Conservation (phyloP, 1,140 invertebrate genomes). For the Teleogryllus occipitalis region DNA sequence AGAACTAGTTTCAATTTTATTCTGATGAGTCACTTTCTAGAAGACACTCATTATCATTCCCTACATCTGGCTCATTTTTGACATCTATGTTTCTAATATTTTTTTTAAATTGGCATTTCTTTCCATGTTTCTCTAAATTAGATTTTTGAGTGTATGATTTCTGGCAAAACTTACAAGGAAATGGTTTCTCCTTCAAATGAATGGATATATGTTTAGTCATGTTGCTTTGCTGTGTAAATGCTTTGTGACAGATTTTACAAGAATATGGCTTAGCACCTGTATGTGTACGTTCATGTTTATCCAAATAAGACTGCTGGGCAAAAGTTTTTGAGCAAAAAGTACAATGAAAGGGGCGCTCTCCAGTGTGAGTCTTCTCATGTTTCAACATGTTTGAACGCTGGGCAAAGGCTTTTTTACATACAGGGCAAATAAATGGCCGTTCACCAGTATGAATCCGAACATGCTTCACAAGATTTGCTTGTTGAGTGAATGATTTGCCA, state of each 20-base stretch:
- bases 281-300: slow-evolving; percentile 35
- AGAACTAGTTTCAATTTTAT: too few species aligned
- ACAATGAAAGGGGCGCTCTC: slow-evolving; percentile 35
- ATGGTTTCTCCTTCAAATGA: slow-evolving; percentile 22
- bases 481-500: slow-evolving; percentile 21
- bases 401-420: slow-evolving; percentile 36
- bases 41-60: too few species aligned
- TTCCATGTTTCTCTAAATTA: slow-evolving; percentile 18
- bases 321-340: slow-evolving; percentile 35
- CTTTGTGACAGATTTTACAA: slow-evolving; percentile 28
- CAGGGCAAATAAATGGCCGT: slow-evolving; percentile 36
- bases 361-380: slow-evolving; percentile 30
- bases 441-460: slow-evolving; percentile 29
- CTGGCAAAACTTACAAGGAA: slow-evolving; percentile 18
- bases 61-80: too few species aligned
- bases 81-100: too few species aligned
- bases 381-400: slow-evolving; percentile 24
- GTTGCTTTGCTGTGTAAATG: slow-evolving; percentile 23
- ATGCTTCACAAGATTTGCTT: slow-evolving; percentile 23
- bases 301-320: slow-evolving; percentile 35
- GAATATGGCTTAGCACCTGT: slow-evolving; percentile 33
- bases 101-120: slow-evolving; percentile 1
- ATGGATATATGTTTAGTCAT: slow-evolving; percentile 19
- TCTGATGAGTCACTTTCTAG: too few species aligned
- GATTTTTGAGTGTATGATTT: slow-evolving; percentile 21